These are phyloP conservation scores for Metacarcinus magister DNA, from an alignment of 2,888 invertebrate species.

Conservation along the genomic window DNA sequence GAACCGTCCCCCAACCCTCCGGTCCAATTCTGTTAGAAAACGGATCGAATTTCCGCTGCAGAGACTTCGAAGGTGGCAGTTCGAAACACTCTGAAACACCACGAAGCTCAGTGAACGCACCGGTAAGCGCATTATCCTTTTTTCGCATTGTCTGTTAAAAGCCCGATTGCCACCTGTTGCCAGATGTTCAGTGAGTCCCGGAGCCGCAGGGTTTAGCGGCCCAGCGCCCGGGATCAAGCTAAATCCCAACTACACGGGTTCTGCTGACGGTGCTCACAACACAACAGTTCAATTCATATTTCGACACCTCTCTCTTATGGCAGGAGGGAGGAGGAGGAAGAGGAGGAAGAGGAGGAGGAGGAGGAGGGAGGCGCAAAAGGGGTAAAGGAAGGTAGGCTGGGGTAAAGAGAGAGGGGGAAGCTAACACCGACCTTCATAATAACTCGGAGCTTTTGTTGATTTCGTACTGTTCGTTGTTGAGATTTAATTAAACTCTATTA, in stretches of 20 bases:
- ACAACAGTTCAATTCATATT: conserved; percentile 52
- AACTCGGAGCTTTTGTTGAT: conserved; percentile 11
- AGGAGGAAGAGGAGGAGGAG: background rate
- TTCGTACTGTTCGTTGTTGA: conserved; percentile 44
- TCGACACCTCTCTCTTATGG: conserved; percentile 8
- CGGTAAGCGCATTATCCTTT: conserved; percentile 77
- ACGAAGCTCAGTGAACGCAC: conserved; percentile 55
- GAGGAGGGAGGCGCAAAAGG: background rate
- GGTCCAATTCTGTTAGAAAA: background rate
- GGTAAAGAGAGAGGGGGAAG: background rate
- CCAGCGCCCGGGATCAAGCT: conserved; percentile 69
- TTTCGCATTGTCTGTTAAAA: conserved; percentile 80
- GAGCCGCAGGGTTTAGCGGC: conserved; percentile 59
- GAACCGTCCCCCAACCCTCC: background rate
- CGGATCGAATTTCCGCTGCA: background rate
- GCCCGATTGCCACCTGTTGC: conserved; percentile 80
- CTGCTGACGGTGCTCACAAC: conserved; percentile 23
- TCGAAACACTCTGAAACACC: conserved; percentile 62
- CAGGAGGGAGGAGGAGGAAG: background rate
- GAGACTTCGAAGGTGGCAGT: background rate
- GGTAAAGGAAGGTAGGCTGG: background rate
- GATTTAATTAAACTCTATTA: conserved; percentile 53
- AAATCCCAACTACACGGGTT: conserved; percentile 70
- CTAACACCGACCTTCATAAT: background rate
- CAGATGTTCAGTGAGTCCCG: conserved; percentile 71